Conservation (phyloP, 2,888 invertebrate genomes). For the Temnothorax rugatulus region DNA sequence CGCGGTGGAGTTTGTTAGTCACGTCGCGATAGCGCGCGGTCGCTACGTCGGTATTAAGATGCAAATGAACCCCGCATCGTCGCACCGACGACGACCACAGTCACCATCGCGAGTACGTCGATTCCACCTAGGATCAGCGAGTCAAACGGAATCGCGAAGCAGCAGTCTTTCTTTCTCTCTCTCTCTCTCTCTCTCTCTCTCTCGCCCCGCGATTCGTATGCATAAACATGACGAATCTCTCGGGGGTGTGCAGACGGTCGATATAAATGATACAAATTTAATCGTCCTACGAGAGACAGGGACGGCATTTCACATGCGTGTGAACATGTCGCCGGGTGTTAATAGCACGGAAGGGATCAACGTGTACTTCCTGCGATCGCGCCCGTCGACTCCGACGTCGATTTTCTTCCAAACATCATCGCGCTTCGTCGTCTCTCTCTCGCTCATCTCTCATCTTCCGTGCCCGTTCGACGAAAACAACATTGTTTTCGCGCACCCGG, state of each 20-base stretch:
- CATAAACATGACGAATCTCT: slow-evolving; percentile 43
- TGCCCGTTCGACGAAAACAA: not conserved
- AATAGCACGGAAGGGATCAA: slow-evolving; percentile 28
- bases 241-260: not conserved
- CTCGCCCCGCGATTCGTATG: slow-evolving; percentile 52
- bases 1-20: slow-evolving; percentile 56
- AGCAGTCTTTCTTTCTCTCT: not conserved
- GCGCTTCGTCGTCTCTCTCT: not conserved
- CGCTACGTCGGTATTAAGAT: slow-evolving; percentile 65
- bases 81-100: slow-evolving; percentile 44
- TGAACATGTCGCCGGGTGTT: slow-evolving; percentile 3
- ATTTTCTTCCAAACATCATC: not conserved
- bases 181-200: not conserved
- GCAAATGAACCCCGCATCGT: slow-evolving; percentile 63
- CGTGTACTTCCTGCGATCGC: slow-evolving; percentile 22
- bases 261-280: slow-evolving; percentile 37
- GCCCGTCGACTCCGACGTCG: not conserved
- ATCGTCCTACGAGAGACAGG: not conserved
- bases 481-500: slow-evolving; percentile 32
- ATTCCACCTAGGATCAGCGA: not conserved
- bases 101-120: slow-evolving; percentile 36
- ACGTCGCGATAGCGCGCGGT: slow-evolving; percentile 27
- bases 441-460: slow-evolving; percentile 1
- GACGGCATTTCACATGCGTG: not conserved
- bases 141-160: slow-evolving; percentile 46